Evolutionary conservation across 2,113 vertebrate species (phyloP), one percentile per base, ranked within the genome.

Genomic region (Chlorodrepanis virens): DNA sequence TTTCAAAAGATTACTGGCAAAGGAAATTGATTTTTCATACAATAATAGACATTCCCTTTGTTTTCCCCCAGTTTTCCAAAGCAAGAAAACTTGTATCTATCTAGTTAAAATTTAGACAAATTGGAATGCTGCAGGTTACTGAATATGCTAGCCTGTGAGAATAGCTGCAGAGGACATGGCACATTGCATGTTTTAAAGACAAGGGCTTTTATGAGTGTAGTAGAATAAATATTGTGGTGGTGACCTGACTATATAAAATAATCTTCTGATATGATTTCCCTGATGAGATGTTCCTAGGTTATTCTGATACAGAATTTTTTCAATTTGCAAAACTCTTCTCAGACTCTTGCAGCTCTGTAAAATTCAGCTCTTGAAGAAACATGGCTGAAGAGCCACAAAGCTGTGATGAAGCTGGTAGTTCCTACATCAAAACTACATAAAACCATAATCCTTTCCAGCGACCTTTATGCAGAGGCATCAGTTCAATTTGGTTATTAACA

Each of bases 11-110:
- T 95, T 91, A 59, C 42, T 54, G 10, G 42, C 35, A 83, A 87
- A 85, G 23, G 45, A 95, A 94, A 91, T 94, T 61, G 74, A 23
- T 83, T 97, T 95, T 91, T 87, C 39, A 57, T 72, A 40, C 31
- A 60, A 29, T 25, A 57, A 29, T 47, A 91, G 33, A 44, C 2
- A 12, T 21, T 24, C 18, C 5, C 6, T 71, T 31, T 5, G 11
- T 53, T 53, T 49, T 3, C 9, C 33, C 23, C 14, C 4, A 57
- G 12, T 81, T 85, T 93, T 78, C 29, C 45, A 91, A 84, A 67
- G 33, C 50, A 83, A 95, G 79, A 69, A 87, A 82, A 11, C 31
- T 45, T 52, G 24, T 68, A 75, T 59, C 50, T 57, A 47, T 61
- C 57, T 83, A 54, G 45, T 33, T 91, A 91, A 85, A 93, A 80